phyloP scores from a whole-genome alignment of 2,797 vertebrate genomes.

The Manis pentadactyla region DNA sequence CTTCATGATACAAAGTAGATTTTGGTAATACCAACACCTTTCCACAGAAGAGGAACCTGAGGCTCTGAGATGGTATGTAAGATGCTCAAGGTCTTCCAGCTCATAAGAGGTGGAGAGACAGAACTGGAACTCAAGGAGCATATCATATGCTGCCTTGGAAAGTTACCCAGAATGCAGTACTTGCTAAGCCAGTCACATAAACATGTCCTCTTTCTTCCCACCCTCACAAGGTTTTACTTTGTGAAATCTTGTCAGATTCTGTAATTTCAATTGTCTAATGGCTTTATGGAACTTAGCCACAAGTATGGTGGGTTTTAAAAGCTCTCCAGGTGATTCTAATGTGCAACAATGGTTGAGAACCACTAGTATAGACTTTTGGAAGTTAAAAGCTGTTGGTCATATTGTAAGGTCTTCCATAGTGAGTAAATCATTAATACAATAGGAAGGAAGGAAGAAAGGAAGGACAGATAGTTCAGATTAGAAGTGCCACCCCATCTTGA shows the following conservation, averaged over 20 bases:
- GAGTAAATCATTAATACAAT: neutral
- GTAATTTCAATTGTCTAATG: neutral
- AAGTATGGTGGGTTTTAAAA: neutral
- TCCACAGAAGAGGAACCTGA: neutral
- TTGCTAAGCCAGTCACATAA: neutral
- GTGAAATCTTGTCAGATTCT: slow-evolving; percentile 28
- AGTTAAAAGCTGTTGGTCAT: neutral
- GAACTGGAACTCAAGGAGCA: neutral
- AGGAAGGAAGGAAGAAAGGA: neutral
- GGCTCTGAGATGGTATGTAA: neutral
- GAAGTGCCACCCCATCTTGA: neutral
- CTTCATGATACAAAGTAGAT: neutral
- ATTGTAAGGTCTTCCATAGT: neutral
- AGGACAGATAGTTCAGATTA: neutral
- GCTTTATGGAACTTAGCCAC: neutral
- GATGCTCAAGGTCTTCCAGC: neutral
- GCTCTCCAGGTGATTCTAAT: neutral
- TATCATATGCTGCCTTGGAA: neutral
- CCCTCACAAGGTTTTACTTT: neutral
- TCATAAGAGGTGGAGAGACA: neutral
- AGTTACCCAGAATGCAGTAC: neutral
- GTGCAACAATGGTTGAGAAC: neutral
- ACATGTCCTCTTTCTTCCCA: neutral
- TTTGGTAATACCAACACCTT: neutral
- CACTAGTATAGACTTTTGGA: neutral